phyloP scores from a whole-genome alignment of 2,888 invertebrate species.

The Teleogryllus oceanicus region DNA sequence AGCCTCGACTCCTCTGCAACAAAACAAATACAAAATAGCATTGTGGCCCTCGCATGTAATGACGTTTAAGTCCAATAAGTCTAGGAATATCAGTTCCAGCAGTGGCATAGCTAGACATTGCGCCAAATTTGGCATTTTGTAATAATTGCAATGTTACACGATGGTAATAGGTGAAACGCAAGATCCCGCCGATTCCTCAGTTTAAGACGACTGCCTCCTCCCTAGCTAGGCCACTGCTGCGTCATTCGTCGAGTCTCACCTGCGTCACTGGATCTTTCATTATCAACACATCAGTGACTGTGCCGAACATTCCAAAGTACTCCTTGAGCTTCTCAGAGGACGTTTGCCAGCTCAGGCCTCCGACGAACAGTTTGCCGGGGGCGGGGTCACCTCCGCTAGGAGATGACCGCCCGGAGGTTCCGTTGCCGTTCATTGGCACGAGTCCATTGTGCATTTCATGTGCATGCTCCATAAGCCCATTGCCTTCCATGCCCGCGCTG shows the following conservation, averaged over 20 bases:
- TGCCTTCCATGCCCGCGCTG: conserved; percentile 53
- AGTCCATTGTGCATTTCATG: conserved; percentile 50
- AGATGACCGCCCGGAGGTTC: conserved; percentile 48
- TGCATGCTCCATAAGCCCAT: conserved; percentile 50
- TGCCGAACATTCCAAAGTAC: conserved; percentile 89
- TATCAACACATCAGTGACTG: conserved; percentile 85
- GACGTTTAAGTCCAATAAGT: too few relatives aligned
- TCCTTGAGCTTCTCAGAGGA: conserved; percentile 88
- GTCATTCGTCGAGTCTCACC: conserved; percentile 54
- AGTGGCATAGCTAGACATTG: too few relatives aligned
- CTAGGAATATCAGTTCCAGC: too few relatives aligned
- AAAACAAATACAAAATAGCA: conserved; percentile 38
- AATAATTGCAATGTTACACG: too few relatives aligned
- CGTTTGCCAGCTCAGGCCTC: conserved; percentile 90
- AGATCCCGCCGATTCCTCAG: too few relatives aligned
- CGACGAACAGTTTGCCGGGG: conserved; percentile 84
- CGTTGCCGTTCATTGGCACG: conserved; percentile 47
- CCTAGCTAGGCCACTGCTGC: too few relatives aligned
- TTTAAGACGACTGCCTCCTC: too few relatives aligned
- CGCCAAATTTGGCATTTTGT: too few relatives aligned
- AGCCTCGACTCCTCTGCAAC: conserved; percentile 87
- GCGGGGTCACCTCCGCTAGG: conserved; percentile 60
- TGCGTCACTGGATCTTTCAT: conserved; percentile 93
- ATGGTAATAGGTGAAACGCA: too few relatives aligned
- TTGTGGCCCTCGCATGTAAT: too few relatives aligned